Conservation (phyloP, 2,797 vertebrate species). For the Leptodactylus fallax region DNA sequence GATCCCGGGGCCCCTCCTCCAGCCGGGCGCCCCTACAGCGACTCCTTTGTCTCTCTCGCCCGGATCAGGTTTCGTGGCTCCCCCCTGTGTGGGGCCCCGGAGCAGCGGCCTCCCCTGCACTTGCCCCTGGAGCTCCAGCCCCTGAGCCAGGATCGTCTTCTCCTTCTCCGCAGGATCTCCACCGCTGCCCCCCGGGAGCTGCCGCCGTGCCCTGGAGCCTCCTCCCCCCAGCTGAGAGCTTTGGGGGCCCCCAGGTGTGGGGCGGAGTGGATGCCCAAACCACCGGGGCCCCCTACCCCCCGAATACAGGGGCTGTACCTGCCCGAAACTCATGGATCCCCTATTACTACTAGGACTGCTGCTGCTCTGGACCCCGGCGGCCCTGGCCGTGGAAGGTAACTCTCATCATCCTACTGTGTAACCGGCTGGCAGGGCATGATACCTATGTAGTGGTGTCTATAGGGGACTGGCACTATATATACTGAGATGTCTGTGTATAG, state of each 20-base stretch:
- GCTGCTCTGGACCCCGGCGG: slow-evolving; percentile 15
- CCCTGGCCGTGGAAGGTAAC: slow-evolving; percentile 40
- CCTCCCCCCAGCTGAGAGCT: neutral
- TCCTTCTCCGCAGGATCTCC: neutral
- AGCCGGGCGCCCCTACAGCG: too few species aligned
- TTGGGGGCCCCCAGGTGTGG: neutral
- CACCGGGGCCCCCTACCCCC: neutral
- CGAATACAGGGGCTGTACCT: neutral
- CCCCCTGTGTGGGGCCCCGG: too few species aligned
- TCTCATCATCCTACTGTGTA: too few species aligned
- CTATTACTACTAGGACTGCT: slow-evolving; percentile 5
- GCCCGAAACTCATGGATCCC: slow-evolving; percentile 19
- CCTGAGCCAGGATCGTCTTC: too few species aligned
- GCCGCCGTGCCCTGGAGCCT: neutral
- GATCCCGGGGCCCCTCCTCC: neutral
- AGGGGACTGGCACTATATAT: neutral
- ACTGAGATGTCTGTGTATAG: neutral
- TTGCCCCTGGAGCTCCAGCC: too few species aligned
- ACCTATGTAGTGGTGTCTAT: neutral
- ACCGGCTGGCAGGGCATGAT: neutral
- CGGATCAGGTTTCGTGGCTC: neutral
- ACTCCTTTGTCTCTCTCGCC: neutral
- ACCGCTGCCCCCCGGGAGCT: neutral
- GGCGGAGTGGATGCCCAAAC: neutral
- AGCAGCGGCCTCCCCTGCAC: too few species aligned